Evolutionary conservation across 2,113 vertebrate species (phyloP).

Genomic region (Canis aureus): DNA sequence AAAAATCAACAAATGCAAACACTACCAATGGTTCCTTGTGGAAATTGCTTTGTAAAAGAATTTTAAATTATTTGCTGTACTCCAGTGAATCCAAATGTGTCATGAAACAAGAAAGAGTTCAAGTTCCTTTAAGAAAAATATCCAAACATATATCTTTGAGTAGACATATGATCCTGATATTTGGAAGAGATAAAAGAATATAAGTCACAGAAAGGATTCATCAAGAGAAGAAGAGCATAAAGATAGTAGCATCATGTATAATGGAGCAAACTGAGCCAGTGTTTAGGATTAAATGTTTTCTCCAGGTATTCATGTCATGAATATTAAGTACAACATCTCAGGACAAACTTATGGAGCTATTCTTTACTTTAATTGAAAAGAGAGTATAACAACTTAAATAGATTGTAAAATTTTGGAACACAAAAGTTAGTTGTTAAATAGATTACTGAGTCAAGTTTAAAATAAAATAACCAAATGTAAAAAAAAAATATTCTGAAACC

Average conservation of each 20-base stretch:
- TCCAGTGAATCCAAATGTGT: not conserved
- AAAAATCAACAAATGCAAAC: slow-evolving; percentile 26
- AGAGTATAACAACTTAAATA: not conserved
- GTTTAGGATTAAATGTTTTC: not conserved
- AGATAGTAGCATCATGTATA: not conserved
- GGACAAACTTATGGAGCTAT: not conserved
- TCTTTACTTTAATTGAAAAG: not conserved
- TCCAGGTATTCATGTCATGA: not conserved
- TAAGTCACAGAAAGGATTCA: not conserved
- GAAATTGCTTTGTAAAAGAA: not conserved
- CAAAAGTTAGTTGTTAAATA: not conserved
- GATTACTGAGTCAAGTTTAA: not conserved
- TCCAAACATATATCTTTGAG: not conserved
- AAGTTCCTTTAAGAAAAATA: not conserved
- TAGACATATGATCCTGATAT: not conserved
- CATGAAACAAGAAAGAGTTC: not conserved
- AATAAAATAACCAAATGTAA: not conserved
- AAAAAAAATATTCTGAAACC: not conserved
- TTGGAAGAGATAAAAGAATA: not conserved
- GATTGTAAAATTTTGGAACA: not conserved
- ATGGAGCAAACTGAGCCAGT: not conserved
- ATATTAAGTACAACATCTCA: not conserved
- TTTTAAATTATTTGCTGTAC: not conserved
- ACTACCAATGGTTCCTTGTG: not conserved
- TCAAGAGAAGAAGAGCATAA: not conserved